Evolutionary conservation across 2,888 invertebrate species (phyloP), one percentile per base, ranked within the genome.

Genomic region (Morpho deidamia): DNA sequence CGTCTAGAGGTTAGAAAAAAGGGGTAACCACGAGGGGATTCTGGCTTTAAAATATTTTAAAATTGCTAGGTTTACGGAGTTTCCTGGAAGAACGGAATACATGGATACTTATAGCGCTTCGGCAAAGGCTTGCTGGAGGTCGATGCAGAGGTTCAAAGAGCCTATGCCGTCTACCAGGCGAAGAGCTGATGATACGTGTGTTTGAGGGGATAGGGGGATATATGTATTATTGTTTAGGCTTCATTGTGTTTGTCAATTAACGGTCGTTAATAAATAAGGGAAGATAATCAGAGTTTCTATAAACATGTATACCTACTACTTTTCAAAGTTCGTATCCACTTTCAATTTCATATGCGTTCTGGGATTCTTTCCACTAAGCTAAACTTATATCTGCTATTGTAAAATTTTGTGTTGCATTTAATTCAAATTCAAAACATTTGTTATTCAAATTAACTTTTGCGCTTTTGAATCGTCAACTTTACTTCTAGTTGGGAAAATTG

Each of bases 31-130:
- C 23, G 23, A 23, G 23, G 5, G 23, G 23, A 5, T 14, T 4
- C 14, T 14, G 4, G 4, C 4, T 23, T 23, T 11, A 4, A 1
- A 7, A 10, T 5, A 10, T 14, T 14, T 45, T 37, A 10, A 9
- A 7, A 4, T 33, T 11, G 5, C 48, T n/a, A 50, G 91, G 90
- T 90, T 89, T 61, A 74, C 83, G 0, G 89, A 85, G n/a, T 90
- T 77, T 64, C 92, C 92, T 0, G 92, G 92, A 0, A 79, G 91
- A 38, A 90, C 92, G 0, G 94, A 94, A 66, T 94, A 93, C 61
- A 83, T 82, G 82, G 93, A 93, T 59, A 91, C 90, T 0, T 90
- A 91, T 53, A 92, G 92, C 61, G 91, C 92, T 37, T 72, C 91
- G n/a, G 93, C 92, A 0, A 76, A 91, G 51, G 89, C 91, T 1